Percentiles rank a stretch among this genome's conserved stretches.
Conservation (phyloP, 2,888 invertebrate genomes). For the Chloroclysta siterata region DNA sequence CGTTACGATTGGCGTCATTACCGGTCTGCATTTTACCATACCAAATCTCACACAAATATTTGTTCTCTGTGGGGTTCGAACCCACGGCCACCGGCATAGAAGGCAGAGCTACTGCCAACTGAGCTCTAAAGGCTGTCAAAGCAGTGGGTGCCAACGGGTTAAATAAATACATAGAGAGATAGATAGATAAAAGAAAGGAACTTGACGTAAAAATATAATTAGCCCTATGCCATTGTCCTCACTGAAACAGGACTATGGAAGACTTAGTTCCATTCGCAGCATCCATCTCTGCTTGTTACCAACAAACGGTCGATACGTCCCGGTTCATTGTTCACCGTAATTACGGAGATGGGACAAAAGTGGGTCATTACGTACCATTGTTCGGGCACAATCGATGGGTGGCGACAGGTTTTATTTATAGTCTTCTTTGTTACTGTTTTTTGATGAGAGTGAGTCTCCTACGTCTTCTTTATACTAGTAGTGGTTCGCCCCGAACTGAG, state of each 20-base stretch:
- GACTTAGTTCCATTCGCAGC: constrained; percentile 5
- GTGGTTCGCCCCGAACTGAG: no score
- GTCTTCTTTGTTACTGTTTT: not conserved
- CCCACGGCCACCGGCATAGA: no score
- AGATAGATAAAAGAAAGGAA: no score
- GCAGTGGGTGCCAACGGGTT: no score
- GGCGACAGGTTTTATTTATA: not conserved
- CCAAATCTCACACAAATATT: no score
- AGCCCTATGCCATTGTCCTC: not conserved
- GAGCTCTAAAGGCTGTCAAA: no score
- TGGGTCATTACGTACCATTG: constrained; percentile 12
- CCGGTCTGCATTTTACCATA: no score
- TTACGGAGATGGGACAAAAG: constrained; percentile 13
- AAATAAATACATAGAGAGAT: no score
- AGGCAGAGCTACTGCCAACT: no score
- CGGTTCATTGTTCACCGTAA: constrained; percentile 12
- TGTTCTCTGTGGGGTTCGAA: no score
- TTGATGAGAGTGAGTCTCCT: not conserved
- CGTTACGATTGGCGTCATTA: no score
- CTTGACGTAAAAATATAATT: not conserved
- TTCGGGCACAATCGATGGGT: constrained; percentile 3
- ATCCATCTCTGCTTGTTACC: not conserved
- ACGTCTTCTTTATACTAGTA: no score
- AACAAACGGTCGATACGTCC: constrained; percentile 10
- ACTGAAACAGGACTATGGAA: not conserved